Percentiles rank a stretch among this genome's conserved stretches.
Evolutionary conservation across 2,113 vertebrate species (phyloP).

Genomic region (Laticauda laticaudata): DNA sequence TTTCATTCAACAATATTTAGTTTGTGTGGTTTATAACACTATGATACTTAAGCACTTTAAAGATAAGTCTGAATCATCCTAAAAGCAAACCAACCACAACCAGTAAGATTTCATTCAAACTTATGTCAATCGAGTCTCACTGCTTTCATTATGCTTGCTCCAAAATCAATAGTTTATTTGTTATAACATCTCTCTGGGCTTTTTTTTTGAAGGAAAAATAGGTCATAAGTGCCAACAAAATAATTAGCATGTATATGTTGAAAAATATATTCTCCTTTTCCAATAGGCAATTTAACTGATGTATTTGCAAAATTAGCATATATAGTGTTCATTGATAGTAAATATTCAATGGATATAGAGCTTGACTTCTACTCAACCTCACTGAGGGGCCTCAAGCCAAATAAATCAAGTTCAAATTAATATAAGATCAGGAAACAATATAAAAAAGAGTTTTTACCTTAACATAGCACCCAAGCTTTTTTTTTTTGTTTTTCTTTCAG

Average conservation of each 20-base stretch:
- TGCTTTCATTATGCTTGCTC: background rate
- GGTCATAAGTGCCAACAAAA: background rate
- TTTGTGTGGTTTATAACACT: background rate
- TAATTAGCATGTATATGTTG: background rate
- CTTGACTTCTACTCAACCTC: background rate
- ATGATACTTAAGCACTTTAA: background rate
- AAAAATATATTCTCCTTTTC: background rate
- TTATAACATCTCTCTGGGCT: background rate
- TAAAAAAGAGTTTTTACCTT: conserved; percentile 73
- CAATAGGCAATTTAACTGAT: background rate
- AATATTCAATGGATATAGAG: background rate
- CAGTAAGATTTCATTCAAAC: background rate
- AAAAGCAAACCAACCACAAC: background rate
- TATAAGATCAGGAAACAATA: background rate
- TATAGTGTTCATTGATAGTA: background rate
- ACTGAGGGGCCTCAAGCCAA: background rate
- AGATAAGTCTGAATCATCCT: background rate
- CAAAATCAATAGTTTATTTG: background rate
- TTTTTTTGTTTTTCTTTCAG: conserved; percentile 88
- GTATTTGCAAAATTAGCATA: background rate
- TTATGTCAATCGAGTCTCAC: background rate
- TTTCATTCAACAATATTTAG: background rate
- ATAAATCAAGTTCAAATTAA: background rate
- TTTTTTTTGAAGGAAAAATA: background rate
- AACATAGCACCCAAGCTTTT: conserved; percentile 87